A percentile compares a stretch with the other conserved stretches of the same genome.
phyloP scores from a whole-genome alignment of 2,888 invertebrate genomes.

The Oithona nana region DNA sequence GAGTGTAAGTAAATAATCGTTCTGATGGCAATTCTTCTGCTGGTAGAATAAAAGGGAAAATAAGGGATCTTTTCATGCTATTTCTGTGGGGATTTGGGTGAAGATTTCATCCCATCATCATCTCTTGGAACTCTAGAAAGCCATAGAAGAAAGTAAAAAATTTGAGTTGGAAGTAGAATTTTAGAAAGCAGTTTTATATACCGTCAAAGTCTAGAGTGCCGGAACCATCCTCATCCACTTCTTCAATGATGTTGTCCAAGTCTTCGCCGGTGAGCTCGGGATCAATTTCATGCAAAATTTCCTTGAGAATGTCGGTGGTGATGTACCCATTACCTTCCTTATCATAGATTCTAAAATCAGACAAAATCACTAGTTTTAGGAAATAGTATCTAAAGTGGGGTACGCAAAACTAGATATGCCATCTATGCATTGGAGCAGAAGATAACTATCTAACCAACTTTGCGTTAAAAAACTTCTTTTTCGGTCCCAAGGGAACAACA shows the following conservation, averaged over 20 bases:
- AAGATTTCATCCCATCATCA: not conserved
- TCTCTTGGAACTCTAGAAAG: not conserved
- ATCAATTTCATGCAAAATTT: slow-evolving; percentile 20
- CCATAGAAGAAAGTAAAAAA: not conserved
- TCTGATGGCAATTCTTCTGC: no score
- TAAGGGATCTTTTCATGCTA: no score
- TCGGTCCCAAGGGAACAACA: no score
- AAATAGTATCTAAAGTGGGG: no score
- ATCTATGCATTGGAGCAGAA: no score
- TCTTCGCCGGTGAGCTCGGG: slow-evolving; percentile 19
- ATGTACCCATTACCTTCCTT: slow-evolving; percentile 18
- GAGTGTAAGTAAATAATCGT: no score
- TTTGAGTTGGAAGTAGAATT: not conserved
- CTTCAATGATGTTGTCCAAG: slow-evolving; percentile 19
- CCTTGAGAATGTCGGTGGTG: slow-evolving; percentile 19
- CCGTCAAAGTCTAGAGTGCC: slow-evolving; percentile 20
- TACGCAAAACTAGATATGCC: no score
- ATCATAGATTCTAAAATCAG: slow-evolving; percentile 20
- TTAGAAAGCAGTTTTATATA: not conserved
- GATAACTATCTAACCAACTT: no score
- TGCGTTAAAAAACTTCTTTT: no score
- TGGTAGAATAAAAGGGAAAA: no score
- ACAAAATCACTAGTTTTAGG: no score
- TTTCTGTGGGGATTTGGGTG: no score
- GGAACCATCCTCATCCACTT: slow-evolving; percentile 20